Evolutionary conservation across 2,797 vertebrate genomes (phyloP).

Genomic region (Columba guinea): DNA sequence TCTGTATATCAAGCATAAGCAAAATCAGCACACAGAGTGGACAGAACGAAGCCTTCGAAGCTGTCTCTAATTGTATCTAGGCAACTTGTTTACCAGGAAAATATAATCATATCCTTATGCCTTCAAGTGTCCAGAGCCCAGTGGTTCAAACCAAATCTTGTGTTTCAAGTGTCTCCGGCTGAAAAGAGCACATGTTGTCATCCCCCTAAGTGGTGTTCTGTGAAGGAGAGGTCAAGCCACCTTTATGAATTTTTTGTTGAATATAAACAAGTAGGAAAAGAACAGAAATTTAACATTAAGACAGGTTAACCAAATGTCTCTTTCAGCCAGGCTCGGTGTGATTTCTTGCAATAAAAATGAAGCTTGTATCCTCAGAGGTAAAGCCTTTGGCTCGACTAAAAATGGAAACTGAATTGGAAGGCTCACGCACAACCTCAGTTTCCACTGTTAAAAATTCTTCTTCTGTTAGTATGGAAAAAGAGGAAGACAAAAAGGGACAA

Average conservation of each 20-base stretch:
- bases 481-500: neutral
- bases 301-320: neutral
- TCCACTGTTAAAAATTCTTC: neutral
- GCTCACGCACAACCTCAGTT: neutral
- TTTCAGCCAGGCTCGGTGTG: neutral
- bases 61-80: neutral
- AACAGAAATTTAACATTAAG: neutral
- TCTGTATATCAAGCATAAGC: neutral
- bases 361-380: neutral
- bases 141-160: neutral
- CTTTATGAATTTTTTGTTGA: neutral
- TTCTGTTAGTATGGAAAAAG: neutral
- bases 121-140: neutral
- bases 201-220: neutral
- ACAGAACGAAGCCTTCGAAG: neutral
- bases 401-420: neutral
- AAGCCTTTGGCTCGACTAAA: neutral
- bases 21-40: neutral
- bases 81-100: neutral
- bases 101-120: neutral
- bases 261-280: neutral
- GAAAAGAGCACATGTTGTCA: fast-evolving
- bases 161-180: neutral
- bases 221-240: neutral
- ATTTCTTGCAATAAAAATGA: neutral